Evolutionary conservation across 37 sponge, comb jelly and placozoan genomes (phyloP), one percentile per base, ranked within the genome.

Genomic region (Bolinopsis microptera): DNA sequence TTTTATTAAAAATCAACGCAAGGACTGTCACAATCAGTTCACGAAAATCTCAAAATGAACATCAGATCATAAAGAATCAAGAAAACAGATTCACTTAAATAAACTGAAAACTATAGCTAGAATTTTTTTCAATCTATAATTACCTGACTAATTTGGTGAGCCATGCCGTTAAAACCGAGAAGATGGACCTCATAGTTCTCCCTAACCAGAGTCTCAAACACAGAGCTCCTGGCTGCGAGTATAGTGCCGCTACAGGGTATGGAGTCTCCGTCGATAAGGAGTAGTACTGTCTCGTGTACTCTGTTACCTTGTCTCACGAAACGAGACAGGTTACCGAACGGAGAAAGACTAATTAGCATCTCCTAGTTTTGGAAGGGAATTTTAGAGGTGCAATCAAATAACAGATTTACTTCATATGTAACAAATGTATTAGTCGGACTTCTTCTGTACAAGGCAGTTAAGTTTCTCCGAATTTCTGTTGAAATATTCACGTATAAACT

Each of bases 161-260:
- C 35, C 34, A 77, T 35, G 3, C 80, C 80, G 33, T 31, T 35
- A 32, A 77, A 77, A 9, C 37, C 80, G 37, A 8, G 5, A 18
- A 77, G 80, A 13, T 32, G 33, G 0, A 77, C 21, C 80, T 32
- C 37, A 36, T 77, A 27, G 35, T 77, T 27, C 36, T 77, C 33
- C 21, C 33, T 27, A 36, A 77, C 36, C 1, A 32, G 27, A 0
- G 21, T 27, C 33, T 35, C 21, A 18, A 86, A 38, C 48, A 41
- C 61, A 1, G 25, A 1, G 28, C 90, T 86, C 90, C 90, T 1
- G 3, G 90, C 41, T 1, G 90, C 90, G 0, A 86, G 90, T 16
- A 86, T 38, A 1, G 90, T 86, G 3, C 90, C 90, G 39, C 61
- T 41, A 40, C 90, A 86, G 28, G 41, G 23, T 38, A 86, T 86